Conservation (phyloP, 2,797 vertebrate species). For the Mormyrus hasselquistii region DNA sequence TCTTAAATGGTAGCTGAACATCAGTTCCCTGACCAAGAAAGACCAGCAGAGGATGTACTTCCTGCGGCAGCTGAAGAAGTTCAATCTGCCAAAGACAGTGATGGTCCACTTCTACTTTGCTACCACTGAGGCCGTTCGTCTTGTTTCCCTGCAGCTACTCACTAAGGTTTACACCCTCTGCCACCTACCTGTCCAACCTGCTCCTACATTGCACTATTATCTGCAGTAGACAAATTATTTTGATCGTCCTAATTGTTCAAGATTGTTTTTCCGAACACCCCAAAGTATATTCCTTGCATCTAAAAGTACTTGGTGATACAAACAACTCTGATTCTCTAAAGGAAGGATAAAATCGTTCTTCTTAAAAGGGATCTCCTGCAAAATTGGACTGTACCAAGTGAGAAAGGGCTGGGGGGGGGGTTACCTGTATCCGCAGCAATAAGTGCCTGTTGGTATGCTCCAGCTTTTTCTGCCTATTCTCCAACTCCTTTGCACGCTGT, state of each 20-base stretch:
- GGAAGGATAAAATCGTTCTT: background rate
- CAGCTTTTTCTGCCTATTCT: slow-evolving; percentile 88
- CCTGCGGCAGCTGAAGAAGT: background rate
- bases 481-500: slow-evolving; percentile 88
- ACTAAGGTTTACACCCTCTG: background rate
- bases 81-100: background rate
- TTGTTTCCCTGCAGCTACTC: background rate
- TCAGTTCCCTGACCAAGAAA: background rate
- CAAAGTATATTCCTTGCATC: background rate
- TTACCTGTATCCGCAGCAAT: slow-evolving; percentile 91
- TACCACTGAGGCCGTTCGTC: background rate
- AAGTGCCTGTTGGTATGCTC: slow-evolving; percentile 92
- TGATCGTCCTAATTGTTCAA: background rate
- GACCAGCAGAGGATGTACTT: background rate
- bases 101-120: background rate
- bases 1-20: background rate
- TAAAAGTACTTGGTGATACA: background rate
- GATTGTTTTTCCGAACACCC: background rate
- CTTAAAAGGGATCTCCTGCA: background rate
- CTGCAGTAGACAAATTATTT: background rate
- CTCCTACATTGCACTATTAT: background rate
- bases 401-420: background rate
- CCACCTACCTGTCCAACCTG: background rate
- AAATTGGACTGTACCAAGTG: background rate
- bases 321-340: background rate